Evolutionary conservation across 2,888 invertebrate species (phyloP).

Genomic region (Melanotus villosus): DNA sequence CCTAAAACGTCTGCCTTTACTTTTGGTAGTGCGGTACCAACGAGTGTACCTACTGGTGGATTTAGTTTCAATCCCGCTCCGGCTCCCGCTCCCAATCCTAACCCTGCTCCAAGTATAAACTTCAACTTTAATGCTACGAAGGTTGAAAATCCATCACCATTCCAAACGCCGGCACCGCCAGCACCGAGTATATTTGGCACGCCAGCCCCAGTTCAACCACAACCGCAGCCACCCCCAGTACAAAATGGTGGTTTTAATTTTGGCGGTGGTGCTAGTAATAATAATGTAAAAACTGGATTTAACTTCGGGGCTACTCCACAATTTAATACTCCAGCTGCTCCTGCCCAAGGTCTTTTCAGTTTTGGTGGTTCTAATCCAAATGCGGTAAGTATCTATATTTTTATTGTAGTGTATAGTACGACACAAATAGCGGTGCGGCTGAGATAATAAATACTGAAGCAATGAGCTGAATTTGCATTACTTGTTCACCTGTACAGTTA

Average conservation of each 20-base stretch:
- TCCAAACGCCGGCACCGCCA: conserved; percentile 27
- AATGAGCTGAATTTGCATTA: too few species aligned
- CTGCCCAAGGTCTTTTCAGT: conserved; percentile 59
- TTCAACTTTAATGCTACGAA: conserved; percentile 40
- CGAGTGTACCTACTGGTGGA: conserved; percentile 25
- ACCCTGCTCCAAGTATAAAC: conserved; percentile 55
- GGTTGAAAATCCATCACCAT: conserved; percentile 30
- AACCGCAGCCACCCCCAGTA: conserved; percentile 38
- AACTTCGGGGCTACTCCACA: conserved; percentile 59
- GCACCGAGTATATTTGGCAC: conserved; percentile 56
- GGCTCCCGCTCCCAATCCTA: conserved; percentile 53
- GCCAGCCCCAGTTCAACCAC: conserved; percentile 31
- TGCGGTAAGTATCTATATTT: conserved; percentile 52
- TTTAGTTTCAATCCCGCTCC: conserved; percentile 60
- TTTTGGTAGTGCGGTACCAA: conserved; percentile 35
- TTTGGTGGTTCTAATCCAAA: conserved; percentile 59
- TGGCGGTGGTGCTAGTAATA: conserved; percentile 52
- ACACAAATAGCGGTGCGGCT: too few species aligned
- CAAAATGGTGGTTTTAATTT: conserved; percentile 62
- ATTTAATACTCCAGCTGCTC: conserved; percentile 25
- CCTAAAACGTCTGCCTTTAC: conserved; percentile 37
- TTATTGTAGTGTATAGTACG: too few species aligned
- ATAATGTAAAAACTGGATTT: conserved; percentile 55
- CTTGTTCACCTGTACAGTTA: too few species aligned
- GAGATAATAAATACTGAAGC: too few species aligned